Conservation (phyloP, 2,113 vertebrate genomes). For the Syrrhaptes paradoxus region DNA sequence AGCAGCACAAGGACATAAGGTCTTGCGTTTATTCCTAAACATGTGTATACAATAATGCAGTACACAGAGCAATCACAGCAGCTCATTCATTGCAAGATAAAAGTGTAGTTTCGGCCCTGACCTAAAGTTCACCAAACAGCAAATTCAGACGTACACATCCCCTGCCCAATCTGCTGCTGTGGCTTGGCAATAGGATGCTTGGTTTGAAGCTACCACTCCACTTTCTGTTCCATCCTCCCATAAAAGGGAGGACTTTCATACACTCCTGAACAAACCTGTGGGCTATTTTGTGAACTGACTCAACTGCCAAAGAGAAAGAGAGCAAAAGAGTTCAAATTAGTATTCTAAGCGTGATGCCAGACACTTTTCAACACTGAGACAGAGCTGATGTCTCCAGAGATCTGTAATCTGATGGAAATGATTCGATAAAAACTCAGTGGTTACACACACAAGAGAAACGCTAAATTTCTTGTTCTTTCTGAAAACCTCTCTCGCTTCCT, state of each 20-base stretch:
- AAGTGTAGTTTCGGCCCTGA: neutral
- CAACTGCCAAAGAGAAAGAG: neutral
- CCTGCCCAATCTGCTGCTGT: neutral
- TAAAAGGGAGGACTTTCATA: neutral
- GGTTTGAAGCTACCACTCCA: neutral
- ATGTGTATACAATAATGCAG: neutral
- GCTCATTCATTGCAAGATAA: neutral
- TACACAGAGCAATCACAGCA: neutral
- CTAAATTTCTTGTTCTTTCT: neutral
- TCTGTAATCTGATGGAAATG: accelerated
- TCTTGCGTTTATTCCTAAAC: neutral
- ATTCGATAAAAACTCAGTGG: neutral
- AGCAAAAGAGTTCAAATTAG: neutral
- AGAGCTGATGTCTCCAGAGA: neutral
- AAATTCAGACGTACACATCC: neutral
- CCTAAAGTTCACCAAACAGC: neutral
- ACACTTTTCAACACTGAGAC: neutral
- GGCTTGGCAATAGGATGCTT: neutral
- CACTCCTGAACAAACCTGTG: neutral
- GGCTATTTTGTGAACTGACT: neutral
- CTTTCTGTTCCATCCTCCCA: neutral
- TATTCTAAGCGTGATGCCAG: neutral
- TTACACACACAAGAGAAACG: neutral
- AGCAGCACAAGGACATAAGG: neutral
- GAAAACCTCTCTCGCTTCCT: neutral